A percentile compares a stretch with the other conserved stretches of the same genome.
phyloP scores from a whole-genome alignment of 2,113 vertebrate species.

The Capreolus pygargus region DNA sequence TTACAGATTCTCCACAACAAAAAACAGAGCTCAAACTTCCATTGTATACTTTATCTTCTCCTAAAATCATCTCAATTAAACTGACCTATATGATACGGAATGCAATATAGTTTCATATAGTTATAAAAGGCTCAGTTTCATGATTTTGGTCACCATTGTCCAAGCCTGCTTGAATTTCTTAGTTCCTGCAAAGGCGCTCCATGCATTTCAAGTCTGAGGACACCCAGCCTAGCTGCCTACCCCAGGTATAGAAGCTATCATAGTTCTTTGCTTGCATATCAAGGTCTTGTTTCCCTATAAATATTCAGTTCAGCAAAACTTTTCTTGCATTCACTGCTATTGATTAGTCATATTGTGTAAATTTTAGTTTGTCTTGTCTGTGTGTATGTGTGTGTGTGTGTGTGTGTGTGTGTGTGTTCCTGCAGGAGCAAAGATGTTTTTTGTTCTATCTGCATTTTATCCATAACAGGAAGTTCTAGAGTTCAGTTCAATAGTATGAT shows the following conservation, averaged over 20 bases:
- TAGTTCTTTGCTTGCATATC: not conserved
- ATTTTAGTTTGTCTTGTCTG: not conserved
- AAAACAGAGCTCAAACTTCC: not conserved
- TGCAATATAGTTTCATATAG: not conserved
- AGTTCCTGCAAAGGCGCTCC: not conserved
- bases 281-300: not conserved
- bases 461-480: not conserved
- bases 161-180: not conserved
- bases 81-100: not conserved
- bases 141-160: not conserved
- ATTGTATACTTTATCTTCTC: not conserved
- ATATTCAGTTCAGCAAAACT: not conserved
- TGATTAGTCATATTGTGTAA: not conserved
- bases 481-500: not conserved
- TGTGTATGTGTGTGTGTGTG: not conserved
- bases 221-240: not conserved
- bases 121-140: not conserved
- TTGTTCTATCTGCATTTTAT: not conserved
- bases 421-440: not conserved
- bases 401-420: not conserved
- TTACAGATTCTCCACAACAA: not conserved
- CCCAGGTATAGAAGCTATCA: not conserved
- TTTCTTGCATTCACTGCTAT: not conserved
- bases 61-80: not conserved
- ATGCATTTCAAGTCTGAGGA: not conserved